phyloP scores from a whole-genome alignment of 2,797 vertebrate species.

The Alauda arvensis region DNA sequence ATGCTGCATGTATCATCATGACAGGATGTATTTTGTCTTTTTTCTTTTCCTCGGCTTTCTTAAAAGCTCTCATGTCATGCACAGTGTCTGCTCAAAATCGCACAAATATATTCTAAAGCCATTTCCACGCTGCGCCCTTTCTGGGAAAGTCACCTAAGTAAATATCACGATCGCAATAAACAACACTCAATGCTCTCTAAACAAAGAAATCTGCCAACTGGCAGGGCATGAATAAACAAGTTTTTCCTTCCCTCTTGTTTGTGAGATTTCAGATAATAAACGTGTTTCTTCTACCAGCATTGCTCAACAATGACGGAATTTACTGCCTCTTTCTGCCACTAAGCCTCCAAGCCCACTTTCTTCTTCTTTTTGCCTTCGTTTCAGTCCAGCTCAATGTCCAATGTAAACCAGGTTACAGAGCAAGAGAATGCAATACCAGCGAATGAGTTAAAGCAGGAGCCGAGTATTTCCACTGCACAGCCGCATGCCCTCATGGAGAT shows the following conservation, averaged over 20 bases:
- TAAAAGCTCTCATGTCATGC: neutral
- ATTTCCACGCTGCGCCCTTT: neutral
- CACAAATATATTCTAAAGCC: neutral
- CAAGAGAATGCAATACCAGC: neutral
- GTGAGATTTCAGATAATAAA: neutral
- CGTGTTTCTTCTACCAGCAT: neutral
- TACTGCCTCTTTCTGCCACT: neutral
- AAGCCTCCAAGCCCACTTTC: neutral
- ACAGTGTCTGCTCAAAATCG: neutral
- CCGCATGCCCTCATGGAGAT: neutral
- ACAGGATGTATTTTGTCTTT: neutral
- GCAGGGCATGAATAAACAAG: neutral
- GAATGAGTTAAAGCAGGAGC: accelerated
- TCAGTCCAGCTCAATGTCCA: neutral
- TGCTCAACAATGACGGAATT: neutral
- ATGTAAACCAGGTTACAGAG: accelerated
- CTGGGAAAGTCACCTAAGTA: neutral
- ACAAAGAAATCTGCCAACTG: neutral
- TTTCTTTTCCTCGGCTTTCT: neutral
- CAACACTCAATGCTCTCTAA: neutral
- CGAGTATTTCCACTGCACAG: neutral
- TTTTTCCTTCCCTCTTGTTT: neutral
- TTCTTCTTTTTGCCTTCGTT: neutral
- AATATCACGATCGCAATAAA: neutral
- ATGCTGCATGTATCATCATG: neutral